Evolutionary conservation across 2,113 vertebrate genomes (phyloP).

Genomic region (Papio anubis): DNA sequence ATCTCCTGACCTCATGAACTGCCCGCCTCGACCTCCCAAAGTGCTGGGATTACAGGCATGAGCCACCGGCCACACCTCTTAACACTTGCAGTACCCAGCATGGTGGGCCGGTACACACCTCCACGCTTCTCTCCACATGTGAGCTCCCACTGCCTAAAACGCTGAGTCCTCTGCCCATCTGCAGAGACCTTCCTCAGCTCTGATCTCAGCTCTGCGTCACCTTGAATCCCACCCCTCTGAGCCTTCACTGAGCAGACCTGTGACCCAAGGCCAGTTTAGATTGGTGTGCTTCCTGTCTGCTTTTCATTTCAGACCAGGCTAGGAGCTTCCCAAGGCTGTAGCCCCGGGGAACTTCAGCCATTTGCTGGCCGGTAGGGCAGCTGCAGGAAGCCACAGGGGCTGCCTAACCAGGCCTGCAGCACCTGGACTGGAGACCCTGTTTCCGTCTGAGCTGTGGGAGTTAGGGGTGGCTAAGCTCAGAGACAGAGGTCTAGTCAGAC

Average conservation of each 20-base stretch:
- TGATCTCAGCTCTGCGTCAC: background rate
- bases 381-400: background rate
- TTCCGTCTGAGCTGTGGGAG: background rate
- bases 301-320: background rate
- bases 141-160: background rate
- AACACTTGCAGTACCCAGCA: background rate
- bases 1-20: no score
- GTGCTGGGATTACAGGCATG: no score
- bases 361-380: background rate
- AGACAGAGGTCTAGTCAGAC: background rate
- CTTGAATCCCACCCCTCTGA: background rate
- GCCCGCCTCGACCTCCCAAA: no score
- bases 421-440: background rate
- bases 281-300: background rate
- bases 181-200: background rate
- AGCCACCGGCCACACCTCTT: no score
- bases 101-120: background rate
- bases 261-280: background rate
- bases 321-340: background rate
- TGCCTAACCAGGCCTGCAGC: background rate
- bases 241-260: background rate
- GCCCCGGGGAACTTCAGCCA: background rate
- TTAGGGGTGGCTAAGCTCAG: background rate
- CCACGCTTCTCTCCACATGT: background rate
- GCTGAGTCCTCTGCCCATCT: background rate